Percentiles rank a stretch among this genome's conserved stretches.
Conservation (phyloP, 2,888 invertebrate species). For the Troilus luridus region DNA sequence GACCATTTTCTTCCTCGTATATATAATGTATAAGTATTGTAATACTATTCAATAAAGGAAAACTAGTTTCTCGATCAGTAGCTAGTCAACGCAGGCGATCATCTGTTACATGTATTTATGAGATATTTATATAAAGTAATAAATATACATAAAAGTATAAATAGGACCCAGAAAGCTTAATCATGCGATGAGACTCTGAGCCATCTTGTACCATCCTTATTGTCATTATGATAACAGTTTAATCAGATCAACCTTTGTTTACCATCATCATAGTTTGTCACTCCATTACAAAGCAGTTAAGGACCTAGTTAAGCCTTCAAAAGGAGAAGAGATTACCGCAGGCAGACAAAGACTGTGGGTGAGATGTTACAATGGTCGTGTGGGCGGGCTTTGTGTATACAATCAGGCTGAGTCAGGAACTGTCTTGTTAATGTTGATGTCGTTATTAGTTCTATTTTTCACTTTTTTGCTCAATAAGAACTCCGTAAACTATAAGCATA, state of each 20-base stretch:
- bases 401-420: constrained; percentile 22
- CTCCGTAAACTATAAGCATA: neutral
- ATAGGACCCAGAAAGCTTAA: neutral
- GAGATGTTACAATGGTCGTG: neutral
- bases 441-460: neutral
- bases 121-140: too few species aligned
- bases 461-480: neutral
- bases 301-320: neutral
- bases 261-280: neutral
- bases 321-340: neutral
- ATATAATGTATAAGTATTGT: too few species aligned
- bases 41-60: too few species aligned
- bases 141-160: too few species aligned
- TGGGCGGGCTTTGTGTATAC: constrained; percentile 12
- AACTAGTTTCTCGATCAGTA: too few species aligned
- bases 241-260: neutral
- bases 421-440: neutral
- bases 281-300: constrained; percentile 26
- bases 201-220: neutral
- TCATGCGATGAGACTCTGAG: neutral
- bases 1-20: too few species aligned
- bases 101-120: too few species aligned
- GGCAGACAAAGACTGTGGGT: constrained; percentile 4
- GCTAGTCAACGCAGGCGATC: too few species aligned
- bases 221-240: neutral